A percentile compares a stretch with the other conserved stretches of the same genome.
phyloP scores from a whole-genome alignment of 2,113 vertebrate genomes.

The Siniperca knerii region DNA sequence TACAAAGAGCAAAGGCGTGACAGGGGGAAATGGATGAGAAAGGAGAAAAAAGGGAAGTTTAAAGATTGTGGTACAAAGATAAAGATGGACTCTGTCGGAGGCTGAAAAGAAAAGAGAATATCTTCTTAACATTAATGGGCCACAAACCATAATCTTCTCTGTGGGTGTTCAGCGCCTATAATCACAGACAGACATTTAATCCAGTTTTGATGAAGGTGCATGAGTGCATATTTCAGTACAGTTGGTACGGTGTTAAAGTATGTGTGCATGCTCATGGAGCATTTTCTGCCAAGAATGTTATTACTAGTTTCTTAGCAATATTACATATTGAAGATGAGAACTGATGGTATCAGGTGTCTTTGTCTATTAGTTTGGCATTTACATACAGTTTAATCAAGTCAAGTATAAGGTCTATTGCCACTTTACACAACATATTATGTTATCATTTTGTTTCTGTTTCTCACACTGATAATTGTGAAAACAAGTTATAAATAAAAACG shows the following conservation, averaged over 20 bases:
- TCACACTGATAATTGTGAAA: not conserved
- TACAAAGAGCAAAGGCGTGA: conserved; percentile 32
- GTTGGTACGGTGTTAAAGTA: conserved; percentile 5
- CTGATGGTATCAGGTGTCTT: not conserved
- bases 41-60: not conserved
- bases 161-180: conserved; percentile 37
- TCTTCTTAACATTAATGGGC: conserved; percentile 10
- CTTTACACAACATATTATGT: not conserved
- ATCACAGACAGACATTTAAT: conserved; percentile 52
- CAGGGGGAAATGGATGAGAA: conserved; percentile 17
- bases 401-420: not conserved
- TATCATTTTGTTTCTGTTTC: not conserved
- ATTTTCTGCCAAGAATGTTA: not conserved
- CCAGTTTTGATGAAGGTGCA: conserved; percentile 67
- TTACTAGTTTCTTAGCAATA: not conserved
- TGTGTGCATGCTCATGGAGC: not conserved
- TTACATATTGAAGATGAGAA: not conserved
- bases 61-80: conserved; percentile 33
- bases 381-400: not conserved
- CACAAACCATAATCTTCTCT: conserved; percentile 52
- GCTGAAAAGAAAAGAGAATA: conserved; percentile 17
- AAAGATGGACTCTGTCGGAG: not conserved
- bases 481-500: conserved; percentile 1
- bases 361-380: not conserved
- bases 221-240: conserved; percentile 14